Evolutionary conservation across 2,113 vertebrate genomes (phyloP), one percentile per base, ranked within the genome.

Genomic region (Monopterus albus): DNA sequence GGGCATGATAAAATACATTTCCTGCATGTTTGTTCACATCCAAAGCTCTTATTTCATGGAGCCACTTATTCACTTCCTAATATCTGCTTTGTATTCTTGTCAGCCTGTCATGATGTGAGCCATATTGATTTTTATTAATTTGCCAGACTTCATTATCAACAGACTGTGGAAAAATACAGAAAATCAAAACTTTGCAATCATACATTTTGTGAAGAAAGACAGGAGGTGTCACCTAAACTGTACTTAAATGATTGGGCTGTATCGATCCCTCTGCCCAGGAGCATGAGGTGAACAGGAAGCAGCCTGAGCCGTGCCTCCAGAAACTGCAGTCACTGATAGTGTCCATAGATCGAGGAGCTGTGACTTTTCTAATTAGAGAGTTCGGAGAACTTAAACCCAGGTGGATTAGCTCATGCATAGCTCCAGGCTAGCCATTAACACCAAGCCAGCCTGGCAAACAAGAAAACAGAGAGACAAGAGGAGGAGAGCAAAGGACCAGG

Each of bases 351-450:
- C 53, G 58, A 66, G 75, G 57, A 84, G 72, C 76, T 74, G 77
- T 81, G 81, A 84, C 87, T 86, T 87, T 82, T 85, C 79, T 89
- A 91, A 91, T 91, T 87, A 89, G 82, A 66, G 83, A 85, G 79
- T 75, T 89, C 67, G 76, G 53, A 78, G 71, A 31, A 31, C 29
- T 31, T 40, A 69, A 78, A 84, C 61, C 42, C 51, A 61, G 72
- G 70, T 72, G 76, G 74, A 90, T 88, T 79, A 87, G 77, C 76
- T 39, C 15, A 51, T 36, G 70, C 70, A 23, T 81, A 71, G 65
- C 86, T 84, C 35, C 20, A 57, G 86, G 86, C 77, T 43, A 61
- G 75, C 78, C 72, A 89, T 87, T 87, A 87, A 87, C 70, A 64
- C 64, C 52, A 49, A 77, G 75, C 74, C 76, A 47, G 64, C 31